Evolutionary conservation across 1,140 invertebrate species (phyloP).

Genomic region (Anastrepha ludens): DNA sequence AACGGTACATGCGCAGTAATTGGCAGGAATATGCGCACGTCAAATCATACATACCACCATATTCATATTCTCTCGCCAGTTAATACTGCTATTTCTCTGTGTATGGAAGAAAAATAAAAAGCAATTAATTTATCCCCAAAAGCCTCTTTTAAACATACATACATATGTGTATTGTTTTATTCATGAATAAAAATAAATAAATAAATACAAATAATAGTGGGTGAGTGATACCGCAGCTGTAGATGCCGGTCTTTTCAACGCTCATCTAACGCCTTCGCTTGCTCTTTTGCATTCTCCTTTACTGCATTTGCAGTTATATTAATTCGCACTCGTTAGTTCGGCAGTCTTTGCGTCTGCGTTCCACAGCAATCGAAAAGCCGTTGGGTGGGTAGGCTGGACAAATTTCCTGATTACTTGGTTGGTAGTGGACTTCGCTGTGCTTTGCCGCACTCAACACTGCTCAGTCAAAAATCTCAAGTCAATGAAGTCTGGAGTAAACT

Average conservation of each 20-base stretch:
- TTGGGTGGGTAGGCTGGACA: conserved; percentile 22
- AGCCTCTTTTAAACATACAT: no score
- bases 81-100: background rate
- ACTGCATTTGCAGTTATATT: background rate
- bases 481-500: conserved; percentile 74
- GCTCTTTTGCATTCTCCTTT: background rate
- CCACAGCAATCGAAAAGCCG: background rate
- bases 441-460: conserved; percentile 6
- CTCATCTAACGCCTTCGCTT: background rate
- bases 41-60: background rate
- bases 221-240: no score
- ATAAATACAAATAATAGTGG: no score
- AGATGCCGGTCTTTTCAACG: no score
- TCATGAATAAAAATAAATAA: no score
- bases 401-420: background rate
- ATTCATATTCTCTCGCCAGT: background rate
- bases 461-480: conserved; percentile 73
- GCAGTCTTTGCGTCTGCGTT: conserved; percentile 29
- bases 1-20: conserved; percentile 44
- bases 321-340: background rate
- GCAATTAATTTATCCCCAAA: background rate
- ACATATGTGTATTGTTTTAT: no score
- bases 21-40: background rate
- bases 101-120: background rate
- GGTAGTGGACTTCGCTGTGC: conserved; percentile 20